Conservation (phyloP, 2,888 invertebrate species). For the Boloria selene region DNA sequence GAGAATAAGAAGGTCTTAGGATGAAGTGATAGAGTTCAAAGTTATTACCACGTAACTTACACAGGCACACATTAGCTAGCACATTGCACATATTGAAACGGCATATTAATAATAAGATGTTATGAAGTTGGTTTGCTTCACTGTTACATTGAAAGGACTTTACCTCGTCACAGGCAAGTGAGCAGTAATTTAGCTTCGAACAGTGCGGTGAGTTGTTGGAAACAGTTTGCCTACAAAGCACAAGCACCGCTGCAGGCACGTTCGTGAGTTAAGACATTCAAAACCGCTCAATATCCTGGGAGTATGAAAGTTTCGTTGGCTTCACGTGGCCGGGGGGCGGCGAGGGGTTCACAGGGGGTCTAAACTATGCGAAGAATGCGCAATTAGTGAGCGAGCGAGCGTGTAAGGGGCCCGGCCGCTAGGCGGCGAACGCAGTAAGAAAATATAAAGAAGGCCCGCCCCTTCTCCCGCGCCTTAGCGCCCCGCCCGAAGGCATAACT, state of each 20-base stretch:
- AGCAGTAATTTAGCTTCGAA: constrained; percentile 50
- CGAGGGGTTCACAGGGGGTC: constrained; percentile 85
- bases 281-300: constrained; percentile 82
- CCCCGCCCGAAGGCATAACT: constrained; percentile 82
- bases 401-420: constrained; percentile 84
- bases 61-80: neutral
- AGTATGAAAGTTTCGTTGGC: constrained; percentile 82
- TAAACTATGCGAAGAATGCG: constrained; percentile 98
- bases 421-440: constrained; percentile 84
- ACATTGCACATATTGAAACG: constrained; percentile 20
- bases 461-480: constrained; percentile 78
- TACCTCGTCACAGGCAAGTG: constrained; percentile 34
- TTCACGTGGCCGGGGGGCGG: constrained; percentile 81
- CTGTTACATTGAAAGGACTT: constrained; percentile 23
- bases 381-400: constrained; percentile 95
- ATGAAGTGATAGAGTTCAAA: no score
- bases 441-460: constrained; percentile 87
- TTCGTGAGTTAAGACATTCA: constrained; percentile 83
- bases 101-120: constrained; percentile 27
- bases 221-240: constrained; percentile 73
- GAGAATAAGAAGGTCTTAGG: neutral
- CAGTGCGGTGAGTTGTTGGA: constrained; percentile 61
- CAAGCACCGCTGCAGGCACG: constrained; percentile 65
- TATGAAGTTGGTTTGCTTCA: constrained; percentile 24
- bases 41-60: no score